phyloP scores from a whole-genome alignment of 2,888 invertebrate genomes.

The Arctia plantaginis region DNA sequence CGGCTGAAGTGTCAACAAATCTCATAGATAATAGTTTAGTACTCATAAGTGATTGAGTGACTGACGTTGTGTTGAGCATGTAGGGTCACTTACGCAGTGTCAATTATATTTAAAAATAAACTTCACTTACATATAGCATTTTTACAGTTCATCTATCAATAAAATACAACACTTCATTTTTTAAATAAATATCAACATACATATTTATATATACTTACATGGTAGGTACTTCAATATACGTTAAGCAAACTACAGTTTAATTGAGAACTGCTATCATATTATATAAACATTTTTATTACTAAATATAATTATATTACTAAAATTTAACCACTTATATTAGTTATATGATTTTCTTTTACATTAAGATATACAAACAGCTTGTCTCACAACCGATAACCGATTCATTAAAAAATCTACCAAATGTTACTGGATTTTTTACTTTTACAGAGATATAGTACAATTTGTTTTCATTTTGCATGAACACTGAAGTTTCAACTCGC shows the following conservation, averaged over 20 bases:
- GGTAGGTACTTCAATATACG: background rate
- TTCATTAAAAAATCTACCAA: constrained; percentile 16
- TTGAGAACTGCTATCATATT: constrained; percentile 22
- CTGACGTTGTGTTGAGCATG: too few relatives aligned
- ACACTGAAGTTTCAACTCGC: background rate
- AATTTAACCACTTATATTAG: constrained; percentile 34
- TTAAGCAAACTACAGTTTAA: constrained; percentile 13
- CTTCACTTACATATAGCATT: background rate
- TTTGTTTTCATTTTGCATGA: background rate
- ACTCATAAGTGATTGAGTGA: too few relatives aligned
- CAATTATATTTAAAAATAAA: too few relatives aligned
- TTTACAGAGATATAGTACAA: background rate
- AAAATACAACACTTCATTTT: too few relatives aligned
- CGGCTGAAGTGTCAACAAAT: too few relatives aligned
- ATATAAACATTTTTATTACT: constrained; percentile 29
- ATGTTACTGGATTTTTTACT: constrained; percentile 21
- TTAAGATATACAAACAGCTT: constrained; percentile 11
- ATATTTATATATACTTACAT: background rate
- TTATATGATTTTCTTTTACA: constrained; percentile 10
- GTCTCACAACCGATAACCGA: constrained; percentile 21
- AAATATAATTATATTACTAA: constrained; percentile 37
- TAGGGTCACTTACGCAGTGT: too few relatives aligned
- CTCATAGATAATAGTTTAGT: too few relatives aligned
- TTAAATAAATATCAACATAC: background rate
- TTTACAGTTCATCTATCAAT: background rate